Conservation (phyloP, 2,113 vertebrate species). For the Bubo blakistoni region DNA sequence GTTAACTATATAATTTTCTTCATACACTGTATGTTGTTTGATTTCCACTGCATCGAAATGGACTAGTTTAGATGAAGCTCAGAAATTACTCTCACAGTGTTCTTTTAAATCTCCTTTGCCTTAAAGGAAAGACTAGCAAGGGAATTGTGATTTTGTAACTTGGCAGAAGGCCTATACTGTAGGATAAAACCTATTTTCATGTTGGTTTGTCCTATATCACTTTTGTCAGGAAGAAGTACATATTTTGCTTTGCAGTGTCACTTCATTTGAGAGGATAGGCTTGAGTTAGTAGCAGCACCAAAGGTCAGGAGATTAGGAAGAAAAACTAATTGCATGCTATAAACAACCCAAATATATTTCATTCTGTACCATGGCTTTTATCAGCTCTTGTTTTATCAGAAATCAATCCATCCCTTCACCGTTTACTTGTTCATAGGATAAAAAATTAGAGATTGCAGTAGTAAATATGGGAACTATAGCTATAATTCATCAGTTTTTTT, state of each 20-base stretch:
- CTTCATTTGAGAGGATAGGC: constrained; percentile 26
- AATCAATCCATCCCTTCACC: constrained; percentile 49
- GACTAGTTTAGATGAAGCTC: not conserved
- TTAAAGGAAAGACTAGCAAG: constrained; percentile 1
- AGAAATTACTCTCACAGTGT: not conserved
- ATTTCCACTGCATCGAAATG: not conserved
- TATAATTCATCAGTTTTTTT: constrained; percentile 56
- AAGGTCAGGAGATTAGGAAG: constrained; percentile 64
- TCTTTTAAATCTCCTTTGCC: not conserved
- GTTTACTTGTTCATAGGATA: constrained; percentile 50
- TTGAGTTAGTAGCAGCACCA: constrained; percentile 44
- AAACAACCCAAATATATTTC: constrained; percentile 54
- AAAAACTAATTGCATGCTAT: constrained; percentile 49
- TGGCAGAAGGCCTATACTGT: not conserved
- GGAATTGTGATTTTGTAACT: constrained; percentile 35
- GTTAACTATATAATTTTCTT: constrained; percentile 10
- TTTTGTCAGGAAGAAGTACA: constrained; percentile 17
- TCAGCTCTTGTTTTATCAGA: constrained; percentile 53
- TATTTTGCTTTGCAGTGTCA: constrained; percentile 41
- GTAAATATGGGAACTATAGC: constrained; percentile 53
- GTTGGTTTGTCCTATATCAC: not conserved
- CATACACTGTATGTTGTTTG: not conserved
- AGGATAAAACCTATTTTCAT: not conserved
- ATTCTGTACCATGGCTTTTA: constrained; percentile 45
- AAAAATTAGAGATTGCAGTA: constrained; percentile 56